phyloP scores from a whole-genome alignment of 2,888 invertebrate genomes.

The Lycocerus yunnanus region DNA sequence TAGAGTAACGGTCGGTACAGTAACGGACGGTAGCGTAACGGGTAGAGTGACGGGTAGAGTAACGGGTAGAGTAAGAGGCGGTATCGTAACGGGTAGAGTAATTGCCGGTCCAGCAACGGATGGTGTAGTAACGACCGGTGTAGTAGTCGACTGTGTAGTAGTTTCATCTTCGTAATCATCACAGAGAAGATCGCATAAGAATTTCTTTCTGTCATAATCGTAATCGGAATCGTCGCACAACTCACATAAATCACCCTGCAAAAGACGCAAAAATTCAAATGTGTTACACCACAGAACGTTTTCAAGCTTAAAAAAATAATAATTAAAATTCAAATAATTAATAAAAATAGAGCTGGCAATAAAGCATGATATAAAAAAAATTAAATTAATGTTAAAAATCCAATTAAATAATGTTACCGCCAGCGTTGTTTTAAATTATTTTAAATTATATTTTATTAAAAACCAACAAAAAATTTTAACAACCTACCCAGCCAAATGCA shows the following conservation, averaged over 20 bases:
- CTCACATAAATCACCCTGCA: not conserved
- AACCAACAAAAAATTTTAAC: slow-evolving; percentile 4
- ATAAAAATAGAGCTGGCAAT: not conserved
- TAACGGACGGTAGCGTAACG: too few species aligned
- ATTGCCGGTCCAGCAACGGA: not conserved
- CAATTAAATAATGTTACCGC: not conserved
- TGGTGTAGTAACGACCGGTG: not conserved
- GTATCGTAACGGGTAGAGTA: too few species aligned
- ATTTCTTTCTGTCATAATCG: not conserved
- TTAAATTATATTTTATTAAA: slow-evolving; percentile 9
- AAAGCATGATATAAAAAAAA: not conserved
- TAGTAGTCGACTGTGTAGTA: not conserved
- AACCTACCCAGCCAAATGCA: slow-evolving; percentile 20
- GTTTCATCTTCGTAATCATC: not conserved
- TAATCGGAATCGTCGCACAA: not conserved
- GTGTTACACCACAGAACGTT: too few species aligned
- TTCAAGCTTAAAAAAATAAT: not conserved
- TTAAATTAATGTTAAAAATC: not conserved
- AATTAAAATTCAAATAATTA: not conserved
- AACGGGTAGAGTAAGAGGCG: too few species aligned
- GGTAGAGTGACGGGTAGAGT: too few species aligned
- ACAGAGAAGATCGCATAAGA: not conserved
- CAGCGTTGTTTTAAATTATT: not conserved
- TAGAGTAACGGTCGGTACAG: too few species aligned
- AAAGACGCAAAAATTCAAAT: not conserved